These are phyloP conservation scores for Lates japonicus DNA, from an alignment of 2,797 vertebrate species.

Conservation along the genomic window DNA sequence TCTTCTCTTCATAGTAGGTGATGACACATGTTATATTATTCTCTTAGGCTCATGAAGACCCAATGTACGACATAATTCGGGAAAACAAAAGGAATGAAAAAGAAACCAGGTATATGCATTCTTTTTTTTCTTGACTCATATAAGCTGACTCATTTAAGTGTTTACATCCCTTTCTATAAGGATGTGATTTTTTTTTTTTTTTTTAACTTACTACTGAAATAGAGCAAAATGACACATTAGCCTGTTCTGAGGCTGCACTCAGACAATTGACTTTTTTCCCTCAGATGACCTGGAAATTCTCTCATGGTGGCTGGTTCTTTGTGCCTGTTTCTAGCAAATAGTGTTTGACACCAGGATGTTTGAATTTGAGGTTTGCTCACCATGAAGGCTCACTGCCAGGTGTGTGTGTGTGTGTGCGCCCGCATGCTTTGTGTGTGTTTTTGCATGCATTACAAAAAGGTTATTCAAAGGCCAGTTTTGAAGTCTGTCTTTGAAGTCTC, in stretches of 20 bases:
- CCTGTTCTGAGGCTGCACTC: not conserved
- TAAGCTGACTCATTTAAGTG: not conserved
- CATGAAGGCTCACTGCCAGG: conserved; percentile 7
- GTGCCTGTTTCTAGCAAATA: conserved; percentile 48
- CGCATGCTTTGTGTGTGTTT: conserved; percentile 24
- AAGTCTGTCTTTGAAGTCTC: conserved; percentile 53
- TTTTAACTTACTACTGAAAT: not conserved
- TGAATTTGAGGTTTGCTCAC: conserved; percentile 40
- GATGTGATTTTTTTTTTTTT: not conserved
- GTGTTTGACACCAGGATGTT: conserved; percentile 58
- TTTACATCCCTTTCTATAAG: not conserved
- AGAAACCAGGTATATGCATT: conserved; percentile 89
- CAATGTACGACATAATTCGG: conserved; percentile 97
- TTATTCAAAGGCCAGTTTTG: conserved; percentile 69
- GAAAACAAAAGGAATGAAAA: conserved; percentile 97
- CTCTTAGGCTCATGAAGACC: conserved; percentile 95
- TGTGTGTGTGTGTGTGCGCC: conserved; percentile 12
- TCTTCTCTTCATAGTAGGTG: not conserved
- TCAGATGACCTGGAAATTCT: conserved; percentile 63
- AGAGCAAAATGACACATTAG: not conserved
- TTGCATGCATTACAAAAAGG: conserved; percentile 64
- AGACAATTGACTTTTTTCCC: conserved; percentile 21
- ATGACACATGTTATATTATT: conserved; percentile 21
- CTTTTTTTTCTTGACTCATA: not conserved
- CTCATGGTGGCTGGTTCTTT: conserved; percentile 47